Evolutionary conservation across 2,113 vertebrate genomes (phyloP), one percentile per base, ranked within the genome.

Genomic region (Cyprinus carpio): DNA sequence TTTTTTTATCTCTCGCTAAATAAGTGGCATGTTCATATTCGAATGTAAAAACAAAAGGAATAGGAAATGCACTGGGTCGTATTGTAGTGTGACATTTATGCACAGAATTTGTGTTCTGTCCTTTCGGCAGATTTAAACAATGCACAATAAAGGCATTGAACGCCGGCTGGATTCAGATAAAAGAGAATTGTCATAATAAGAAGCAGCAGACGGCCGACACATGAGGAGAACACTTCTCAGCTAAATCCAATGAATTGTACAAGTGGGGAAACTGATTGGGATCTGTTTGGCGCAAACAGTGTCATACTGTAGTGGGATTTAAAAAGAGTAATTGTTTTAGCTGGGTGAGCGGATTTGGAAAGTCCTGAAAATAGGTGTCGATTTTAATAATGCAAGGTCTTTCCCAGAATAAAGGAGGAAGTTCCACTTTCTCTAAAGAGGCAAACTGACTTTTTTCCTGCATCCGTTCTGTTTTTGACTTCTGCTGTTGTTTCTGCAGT

Each of bases 191-290:
- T 93, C 95, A 93, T 96, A 96, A 97, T 95, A 94, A 94, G 95
- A 97, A 94, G 94, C 95, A 95, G 94, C 92, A 94, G 95, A 95
- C 95, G 95, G 94, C 91, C 92, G 92, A 93, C 94, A 94, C 94
- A 94, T 94, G 95, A 96, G 94, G 92, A 94, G 95, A 96, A 93
- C 92, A 94, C 95, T 96, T 96, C 94, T 94, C 93, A 92, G 91
- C 91, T 90, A 95, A 96, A 96, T 96, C 96, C 96, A 95, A 96
- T 93, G 94, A 96, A 95, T 95, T 96, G 95, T 96, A 93, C 89
- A 83, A 90, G 94, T 95, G 87, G 93, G 95, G 94, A 94, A 92
- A 92, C 92, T 94, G 96, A 97, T 96, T 95, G 93, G 90, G 93
- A 96, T 96, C 95, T 94, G 93, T 89, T 85, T 87, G 92, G 90